A percentile compares a stretch with the other conserved stretches of the same genome.
phyloP scores from a whole-genome alignment of 2,113 vertebrate genomes.

The Grammomys dolichurus region DNA sequence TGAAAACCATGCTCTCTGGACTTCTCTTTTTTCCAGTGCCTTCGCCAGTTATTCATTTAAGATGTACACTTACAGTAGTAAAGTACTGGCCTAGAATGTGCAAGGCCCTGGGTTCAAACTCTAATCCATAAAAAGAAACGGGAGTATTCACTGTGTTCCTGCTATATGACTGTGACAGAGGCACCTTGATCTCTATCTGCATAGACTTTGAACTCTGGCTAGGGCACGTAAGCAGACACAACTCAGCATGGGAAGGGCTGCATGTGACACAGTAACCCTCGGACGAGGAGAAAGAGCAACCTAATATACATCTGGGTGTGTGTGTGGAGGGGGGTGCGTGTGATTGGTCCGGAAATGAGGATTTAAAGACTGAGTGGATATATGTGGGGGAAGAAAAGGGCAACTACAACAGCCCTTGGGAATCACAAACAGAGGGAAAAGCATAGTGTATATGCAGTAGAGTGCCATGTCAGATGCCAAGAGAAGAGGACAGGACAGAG shows the following conservation, averaged over 20 bases:
- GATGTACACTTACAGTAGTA: background rate
- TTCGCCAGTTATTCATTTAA: background rate
- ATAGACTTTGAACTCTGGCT: background rate
- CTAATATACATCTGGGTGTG: background rate
- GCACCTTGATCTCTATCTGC: background rate
- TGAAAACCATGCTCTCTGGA: background rate
- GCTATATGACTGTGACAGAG: background rate
- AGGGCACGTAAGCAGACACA: background rate
- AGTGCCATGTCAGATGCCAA: accelerated
- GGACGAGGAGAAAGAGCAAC: background rate
- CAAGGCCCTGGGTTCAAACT: background rate
- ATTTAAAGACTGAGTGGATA: background rate
- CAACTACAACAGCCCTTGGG: background rate
- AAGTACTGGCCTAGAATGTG: background rate
- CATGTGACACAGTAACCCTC: background rate
- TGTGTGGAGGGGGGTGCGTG: background rate
- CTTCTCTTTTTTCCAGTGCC: background rate
- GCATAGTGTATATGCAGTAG: background rate
- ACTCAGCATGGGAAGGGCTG: background rate
- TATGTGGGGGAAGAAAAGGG: background rate
- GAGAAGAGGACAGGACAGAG: background rate
- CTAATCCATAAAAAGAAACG: background rate
- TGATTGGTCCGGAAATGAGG: background rate
- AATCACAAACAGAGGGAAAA: background rate
- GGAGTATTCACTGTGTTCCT: background rate